Percentiles rank a stretch among this genome's conserved stretches.
Evolutionary conservation across 53 echinoderm and acorn worm genomes (phyloP).

Genomic region (Mesocentrotus franciscanus): DNA sequence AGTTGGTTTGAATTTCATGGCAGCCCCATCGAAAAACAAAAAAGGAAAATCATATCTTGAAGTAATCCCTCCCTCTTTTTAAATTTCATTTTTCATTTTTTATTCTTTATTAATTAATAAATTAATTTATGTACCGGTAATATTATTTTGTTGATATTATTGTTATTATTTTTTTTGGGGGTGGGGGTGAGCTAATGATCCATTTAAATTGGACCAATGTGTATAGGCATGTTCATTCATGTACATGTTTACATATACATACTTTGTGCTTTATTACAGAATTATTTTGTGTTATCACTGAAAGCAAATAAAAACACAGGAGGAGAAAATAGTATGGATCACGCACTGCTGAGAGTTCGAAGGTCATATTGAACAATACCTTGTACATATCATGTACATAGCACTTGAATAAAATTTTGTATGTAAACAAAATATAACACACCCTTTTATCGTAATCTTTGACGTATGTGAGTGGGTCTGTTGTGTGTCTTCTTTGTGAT

Average conservation of each 20-base stretch:
- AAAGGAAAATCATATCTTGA: too few relatives aligned
- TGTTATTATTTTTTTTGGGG: neutral
- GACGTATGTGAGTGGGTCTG: neutral
- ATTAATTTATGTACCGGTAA: too few relatives aligned
- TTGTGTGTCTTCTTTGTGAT: neutral
- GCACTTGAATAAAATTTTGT: constrained; percentile 43
- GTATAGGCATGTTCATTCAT: neutral
- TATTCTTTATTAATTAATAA: too few relatives aligned
- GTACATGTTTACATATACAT: neutral
- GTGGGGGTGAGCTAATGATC: neutral
- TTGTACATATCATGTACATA: constrained; percentile 29
- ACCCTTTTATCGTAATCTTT: neutral
- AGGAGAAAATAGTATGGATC: neutral
- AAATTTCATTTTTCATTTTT: too few relatives aligned
- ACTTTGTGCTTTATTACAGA: neutral
- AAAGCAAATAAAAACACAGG: neutral
- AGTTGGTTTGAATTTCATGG: too few relatives aligned
- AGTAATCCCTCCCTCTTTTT: too few relatives aligned
- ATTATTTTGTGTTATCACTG: neutral
- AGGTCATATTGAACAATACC: neutral
- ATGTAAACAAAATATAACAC: constrained; percentile 1
- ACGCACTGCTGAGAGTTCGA: neutral
- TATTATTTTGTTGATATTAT: too few relatives aligned
- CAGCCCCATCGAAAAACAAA: too few relatives aligned
- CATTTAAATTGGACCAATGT: neutral